These are phyloP conservation scores for Diorhabda carinulata DNA, from an alignment of 1,140 invertebrate genomes.

Conservation along the genomic window DNA sequence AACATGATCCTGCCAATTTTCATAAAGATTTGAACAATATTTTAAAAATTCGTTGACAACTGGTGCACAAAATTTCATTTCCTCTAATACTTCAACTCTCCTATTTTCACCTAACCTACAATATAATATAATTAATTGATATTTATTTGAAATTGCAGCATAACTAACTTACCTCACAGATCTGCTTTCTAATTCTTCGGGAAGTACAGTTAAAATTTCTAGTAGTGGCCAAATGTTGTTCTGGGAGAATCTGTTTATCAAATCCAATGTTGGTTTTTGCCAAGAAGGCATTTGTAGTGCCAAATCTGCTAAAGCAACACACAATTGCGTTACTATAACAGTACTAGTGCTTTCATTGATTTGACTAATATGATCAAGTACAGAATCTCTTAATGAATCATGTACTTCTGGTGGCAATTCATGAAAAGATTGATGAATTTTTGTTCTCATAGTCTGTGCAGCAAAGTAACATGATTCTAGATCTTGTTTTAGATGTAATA, in stretches of 20 bases:
- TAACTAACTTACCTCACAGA: conserved; percentile 55
- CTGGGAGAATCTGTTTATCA: conserved; percentile 71
- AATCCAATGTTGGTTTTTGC: conserved; percentile 82
- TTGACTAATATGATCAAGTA: conserved; percentile 84
- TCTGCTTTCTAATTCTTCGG: conserved; percentile 90
- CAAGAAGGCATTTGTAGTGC: conserved; percentile 91
- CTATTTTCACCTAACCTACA: conserved; percentile 77
- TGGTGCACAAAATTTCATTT: conserved; percentile 65
- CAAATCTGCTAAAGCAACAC: conserved; percentile 87
- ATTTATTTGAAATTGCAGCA: background rate
- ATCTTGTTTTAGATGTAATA: conserved; percentile 81
- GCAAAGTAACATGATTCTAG: conserved; percentile 94
- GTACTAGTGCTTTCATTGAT: conserved; percentile 77
- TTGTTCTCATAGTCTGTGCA: conserved; percentile 94
- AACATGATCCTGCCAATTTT: conserved; percentile 52
- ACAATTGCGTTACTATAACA: conserved; percentile 88
- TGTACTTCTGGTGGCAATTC: conserved; percentile 87
- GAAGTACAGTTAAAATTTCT: conserved; percentile 88
- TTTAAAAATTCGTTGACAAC: conserved; percentile 72
- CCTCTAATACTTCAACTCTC: conserved; percentile 73
- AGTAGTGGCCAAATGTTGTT: conserved; percentile 72
- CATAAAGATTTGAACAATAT: conserved; percentile 60
- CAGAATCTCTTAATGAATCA: conserved; percentile 81
- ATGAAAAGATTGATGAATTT: conserved; percentile 89
- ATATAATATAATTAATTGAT: background rate